A percentile compares a stretch with the other conserved stretches of the same genome.
phyloP scores from a whole-genome alignment of 2,888 invertebrate species.

The Formica aserva region DNA sequence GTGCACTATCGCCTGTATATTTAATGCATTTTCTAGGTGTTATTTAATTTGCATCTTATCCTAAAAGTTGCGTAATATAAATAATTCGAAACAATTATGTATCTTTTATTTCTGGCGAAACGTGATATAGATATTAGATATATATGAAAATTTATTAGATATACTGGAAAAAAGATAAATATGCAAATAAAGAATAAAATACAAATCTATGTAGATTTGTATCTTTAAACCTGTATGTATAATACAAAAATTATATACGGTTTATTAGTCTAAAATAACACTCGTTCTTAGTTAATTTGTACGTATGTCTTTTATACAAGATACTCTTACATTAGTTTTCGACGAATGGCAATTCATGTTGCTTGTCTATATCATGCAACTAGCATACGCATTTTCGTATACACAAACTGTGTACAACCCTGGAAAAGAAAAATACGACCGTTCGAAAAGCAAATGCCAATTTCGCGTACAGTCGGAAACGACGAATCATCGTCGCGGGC shows the following conservation, averaged over 20 bases:
- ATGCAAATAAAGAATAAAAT: constrained; percentile 18
- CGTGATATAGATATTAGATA: background rate
- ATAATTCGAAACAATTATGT: background rate
- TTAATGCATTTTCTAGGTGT: constrained; percentile 4
- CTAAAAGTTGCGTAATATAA: constrained; percentile 12
- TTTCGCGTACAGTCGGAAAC: constrained; percentile 5
- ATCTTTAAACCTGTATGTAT: background rate
- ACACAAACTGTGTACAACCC: background rate
- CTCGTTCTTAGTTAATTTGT: background rate
- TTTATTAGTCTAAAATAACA: background rate
- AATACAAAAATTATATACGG: background rate
- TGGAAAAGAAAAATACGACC: constrained; percentile 9
- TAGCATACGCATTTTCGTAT: constrained; percentile 22
- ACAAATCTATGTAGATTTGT: background rate
- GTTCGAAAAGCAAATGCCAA: constrained; percentile 19
- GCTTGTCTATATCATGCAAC: background rate
- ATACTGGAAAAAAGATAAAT: background rate
- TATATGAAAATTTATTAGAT: background rate
- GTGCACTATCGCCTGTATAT: background rate
- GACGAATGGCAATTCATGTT: background rate
- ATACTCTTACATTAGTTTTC: background rate
- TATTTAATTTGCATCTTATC: constrained; percentile 14
- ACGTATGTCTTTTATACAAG: background rate
- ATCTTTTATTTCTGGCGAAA: background rate
- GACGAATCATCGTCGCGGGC: constrained; percentile 42